Evolutionary conservation across 2,797 vertebrate species (phyloP).

Genomic region (Chloroceryle inda): DNA sequence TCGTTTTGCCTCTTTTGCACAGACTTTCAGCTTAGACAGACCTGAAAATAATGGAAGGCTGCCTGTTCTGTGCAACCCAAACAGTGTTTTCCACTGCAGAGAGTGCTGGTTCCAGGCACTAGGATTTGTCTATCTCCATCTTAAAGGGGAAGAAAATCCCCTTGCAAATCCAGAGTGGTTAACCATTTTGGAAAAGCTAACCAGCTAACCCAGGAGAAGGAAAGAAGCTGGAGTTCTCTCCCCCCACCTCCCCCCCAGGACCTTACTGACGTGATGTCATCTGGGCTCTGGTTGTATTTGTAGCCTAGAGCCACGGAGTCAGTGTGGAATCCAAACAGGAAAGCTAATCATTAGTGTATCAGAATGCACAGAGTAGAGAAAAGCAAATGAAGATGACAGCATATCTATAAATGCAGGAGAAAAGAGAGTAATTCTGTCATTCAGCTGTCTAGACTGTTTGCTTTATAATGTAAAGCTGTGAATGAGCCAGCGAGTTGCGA

Average conservation of each 20-base stretch:
- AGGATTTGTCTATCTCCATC: background rate
- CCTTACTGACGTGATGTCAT: slow-evolving; percentile 46
- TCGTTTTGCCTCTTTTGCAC: background rate
- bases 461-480: slow-evolving; percentile 82
- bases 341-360: slow-evolving; percentile 80
- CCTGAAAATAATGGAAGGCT: background rate
- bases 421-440: slow-evolving; percentile 81
- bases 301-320: slow-evolving; percentile 76
- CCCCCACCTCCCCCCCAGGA: background rate
- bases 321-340: slow-evolving; percentile 81
- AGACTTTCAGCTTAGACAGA: background rate
- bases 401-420: slow-evolving; percentile 77
- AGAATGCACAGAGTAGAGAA: slow-evolving; percentile 76
- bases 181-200: background rate
- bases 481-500: slow-evolving; percentile 76
- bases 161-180: background rate
- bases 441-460: slow-evolving; percentile 86
- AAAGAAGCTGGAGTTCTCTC: background rate
- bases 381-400: slow-evolving; percentile 79
- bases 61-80: background rate
- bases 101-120: background rate
- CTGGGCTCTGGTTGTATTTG: slow-evolving; percentile 65
- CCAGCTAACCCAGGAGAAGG: slow-evolving; percentile 1
- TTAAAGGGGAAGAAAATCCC: background rate
- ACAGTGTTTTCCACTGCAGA: background rate